These are phyloP conservation scores for Helicoverpa assulta DNA, from an alignment of 2,888 invertebrate genomes.

Conservation along the genomic window DNA sequence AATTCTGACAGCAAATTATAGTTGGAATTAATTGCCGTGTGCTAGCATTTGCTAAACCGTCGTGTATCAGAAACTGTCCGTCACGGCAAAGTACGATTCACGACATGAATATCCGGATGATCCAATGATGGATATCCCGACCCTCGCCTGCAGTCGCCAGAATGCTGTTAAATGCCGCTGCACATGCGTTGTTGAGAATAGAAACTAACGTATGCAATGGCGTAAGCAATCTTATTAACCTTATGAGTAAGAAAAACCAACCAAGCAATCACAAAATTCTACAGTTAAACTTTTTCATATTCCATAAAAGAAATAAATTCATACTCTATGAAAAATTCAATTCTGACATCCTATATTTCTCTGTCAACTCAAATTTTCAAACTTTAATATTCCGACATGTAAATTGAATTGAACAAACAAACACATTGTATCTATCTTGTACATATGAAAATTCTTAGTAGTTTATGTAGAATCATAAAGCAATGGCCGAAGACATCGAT, in stretches of 20 bases:
- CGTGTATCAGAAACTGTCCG: not conserved
- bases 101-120: not conserved
- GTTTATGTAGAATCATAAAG: conserved; percentile 53
- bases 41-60: not conserved
- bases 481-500: conserved; percentile 67
- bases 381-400: conserved; percentile 31
- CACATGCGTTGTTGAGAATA: not conserved
- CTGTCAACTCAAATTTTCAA: conserved; percentile 4
- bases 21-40: not conserved
- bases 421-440: conserved; percentile 2
- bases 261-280: not conserved
- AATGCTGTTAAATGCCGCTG: not conserved
- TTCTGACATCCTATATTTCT: conserved; percentile 10
- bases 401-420: conserved; percentile 10
- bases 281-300: conserved; percentile 7
- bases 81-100: not conserved
- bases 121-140: not conserved
- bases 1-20: not conserved
- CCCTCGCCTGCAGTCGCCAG: not conserved
- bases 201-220: not conserved
- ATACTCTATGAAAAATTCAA: conserved; percentile 12
- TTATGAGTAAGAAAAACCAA: too few species aligned
- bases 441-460: conserved; percentile 73
- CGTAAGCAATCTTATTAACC: too few species aligned
- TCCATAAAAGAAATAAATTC: not conserved